A percentile compares a stretch with the other conserved stretches of the same genome.
These are phyloP conservation scores for Ctenodactylus gundi DNA, from an alignment of 2,113 vertebrate species.

Conservation along the genomic window DNA sequence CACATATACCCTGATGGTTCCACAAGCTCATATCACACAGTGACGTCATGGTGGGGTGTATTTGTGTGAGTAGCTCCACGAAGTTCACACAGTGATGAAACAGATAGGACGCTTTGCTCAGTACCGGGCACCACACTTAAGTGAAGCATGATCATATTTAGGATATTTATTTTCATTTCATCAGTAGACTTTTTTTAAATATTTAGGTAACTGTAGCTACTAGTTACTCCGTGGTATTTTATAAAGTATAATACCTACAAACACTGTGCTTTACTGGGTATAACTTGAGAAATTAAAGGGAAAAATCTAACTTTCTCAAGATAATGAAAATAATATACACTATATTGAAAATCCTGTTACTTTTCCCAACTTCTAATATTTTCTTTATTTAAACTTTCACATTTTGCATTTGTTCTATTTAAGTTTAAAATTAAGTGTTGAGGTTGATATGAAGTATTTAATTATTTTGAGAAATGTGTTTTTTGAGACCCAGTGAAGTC, in stretches of 20 bases:
- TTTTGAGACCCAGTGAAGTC: conserved; percentile 67
- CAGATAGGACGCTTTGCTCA: background rate
- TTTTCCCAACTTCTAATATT: conserved; percentile 7
- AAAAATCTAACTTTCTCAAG: conserved; percentile 35
- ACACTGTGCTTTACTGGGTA: conserved; percentile 3
- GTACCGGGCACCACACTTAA: background rate
- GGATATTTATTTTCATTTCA: conserved; percentile 8
- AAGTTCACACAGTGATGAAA: background rate
- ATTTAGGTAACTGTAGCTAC: background rate
- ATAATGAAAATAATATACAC: background rate
- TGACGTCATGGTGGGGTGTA: background rate
- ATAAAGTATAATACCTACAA: background rate
- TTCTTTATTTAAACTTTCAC: conserved; percentile 44
- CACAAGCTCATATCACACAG: background rate
- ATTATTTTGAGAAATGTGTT: conserved; percentile 65
- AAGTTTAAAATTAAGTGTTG: conserved; percentile 64
- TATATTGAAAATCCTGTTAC: conserved; percentile 4
- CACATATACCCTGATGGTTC: background rate
- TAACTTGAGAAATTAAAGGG: background rate
- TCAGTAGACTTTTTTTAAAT: background rate
- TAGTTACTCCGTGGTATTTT: background rate
- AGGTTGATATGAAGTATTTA: conserved; percentile 57
- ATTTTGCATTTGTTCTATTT: conserved; percentile 40
- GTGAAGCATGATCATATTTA: background rate
- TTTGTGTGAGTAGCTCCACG: background rate